Base-by-base conservation (phyloP, 2,888 invertebrate species). In the Tuberolachnus salignus region DNA sequence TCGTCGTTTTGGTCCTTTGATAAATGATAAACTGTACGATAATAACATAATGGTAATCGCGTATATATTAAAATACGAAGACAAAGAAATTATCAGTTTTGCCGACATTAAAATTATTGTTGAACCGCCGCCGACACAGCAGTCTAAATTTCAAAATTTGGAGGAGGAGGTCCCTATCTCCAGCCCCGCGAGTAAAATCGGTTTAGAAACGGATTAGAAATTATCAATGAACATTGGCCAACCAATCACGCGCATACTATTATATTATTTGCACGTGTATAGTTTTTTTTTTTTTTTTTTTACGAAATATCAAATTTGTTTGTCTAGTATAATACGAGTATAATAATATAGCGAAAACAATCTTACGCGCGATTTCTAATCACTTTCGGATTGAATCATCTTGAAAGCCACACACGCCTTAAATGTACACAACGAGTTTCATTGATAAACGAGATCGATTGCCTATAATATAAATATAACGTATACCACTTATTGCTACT, bases 341-440 rank as follows among this genome's bases (percentile, higher is more conserved):
- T 51, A 8, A 16, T 34, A 34, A 34, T 19, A 51, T 4, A 34
- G 53, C 13, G 26, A 21, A 19, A 34, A 72, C n/a, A 16, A 59
- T 66, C 44, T 49, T 0, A 21, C 19, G 16, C 42, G 21, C 23
- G 71, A 61, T 73, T 73, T 73, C 72, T 73, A 73, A 73, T 73
- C 61, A 61, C 61, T 61, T 73, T 73, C 72, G 51, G 49, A 73
- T 51, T 51, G 51, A 63, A 73, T 73, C 72, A 51, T 51, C 61
- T 73, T 73, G 21, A 73, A 72, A 63, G 61, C 34, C 19, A 73
- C 72, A 73, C 72, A 21, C 51, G 61, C 72, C 72, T 73, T 73
- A 73, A 63, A 63, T 51, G 72, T 73, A 51, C 61, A 73, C 51
- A 19, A 61, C 61, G 49, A 51, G 72, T 73, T 51, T 63, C 72